Evolutionary conservation across 2,888 invertebrate genomes (phyloP).

Genomic region (Frankliniella fusca): DNA sequence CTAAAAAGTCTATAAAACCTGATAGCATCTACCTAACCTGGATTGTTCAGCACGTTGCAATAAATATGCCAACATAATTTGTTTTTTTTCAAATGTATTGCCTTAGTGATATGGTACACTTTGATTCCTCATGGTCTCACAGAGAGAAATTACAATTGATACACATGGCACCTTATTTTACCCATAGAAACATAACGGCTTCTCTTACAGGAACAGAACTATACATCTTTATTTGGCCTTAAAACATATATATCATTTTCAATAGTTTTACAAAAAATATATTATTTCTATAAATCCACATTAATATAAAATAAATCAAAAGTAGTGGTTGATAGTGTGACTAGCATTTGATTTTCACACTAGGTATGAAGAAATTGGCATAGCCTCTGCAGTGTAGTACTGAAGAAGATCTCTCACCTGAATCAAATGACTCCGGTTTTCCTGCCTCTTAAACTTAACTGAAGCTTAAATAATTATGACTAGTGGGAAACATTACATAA

Average conservation of each 20-base stretch:
- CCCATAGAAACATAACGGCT: neutral
- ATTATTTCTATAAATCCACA: neutral
- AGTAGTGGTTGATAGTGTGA: neutral
- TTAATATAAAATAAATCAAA: neutral
- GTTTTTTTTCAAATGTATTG: neutral
- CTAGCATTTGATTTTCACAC: neutral
- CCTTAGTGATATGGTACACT: slow-evolving; percentile 20
- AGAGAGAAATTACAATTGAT: neutral
- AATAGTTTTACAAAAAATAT: slow-evolving; percentile 19
- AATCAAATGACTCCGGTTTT: no score
- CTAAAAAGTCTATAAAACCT: no score
- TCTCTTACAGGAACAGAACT: neutral
- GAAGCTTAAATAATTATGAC: neutral
- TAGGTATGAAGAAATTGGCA: no score
- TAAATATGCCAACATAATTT: neutral
- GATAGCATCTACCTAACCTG: neutral
- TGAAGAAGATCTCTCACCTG: no score
- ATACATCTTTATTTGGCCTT: slow-evolving; percentile 3
- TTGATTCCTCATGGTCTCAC: neutral
- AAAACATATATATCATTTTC: neutral
- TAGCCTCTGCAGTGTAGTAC: no score
- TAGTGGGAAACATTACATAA: neutral
- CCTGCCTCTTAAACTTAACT: neutral
- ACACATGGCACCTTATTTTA: neutral
- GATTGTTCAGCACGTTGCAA: neutral